Evolutionary conservation across 1,140 invertebrate species (phyloP).

Genomic region (Harpegnathos saltator): DNA sequence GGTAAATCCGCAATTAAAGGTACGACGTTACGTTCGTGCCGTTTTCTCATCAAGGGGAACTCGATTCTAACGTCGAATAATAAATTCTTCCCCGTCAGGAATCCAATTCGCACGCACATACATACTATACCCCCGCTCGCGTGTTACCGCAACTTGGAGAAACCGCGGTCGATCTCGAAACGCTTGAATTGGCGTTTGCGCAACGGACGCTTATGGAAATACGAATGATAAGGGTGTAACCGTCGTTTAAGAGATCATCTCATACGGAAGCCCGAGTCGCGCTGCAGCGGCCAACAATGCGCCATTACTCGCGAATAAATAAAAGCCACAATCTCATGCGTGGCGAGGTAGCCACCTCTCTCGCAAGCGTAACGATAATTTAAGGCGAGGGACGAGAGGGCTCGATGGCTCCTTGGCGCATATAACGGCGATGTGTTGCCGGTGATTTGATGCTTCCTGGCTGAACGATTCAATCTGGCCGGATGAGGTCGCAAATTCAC

Average conservation of each 20-base stretch:
- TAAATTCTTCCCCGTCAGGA: slow-evolving; percentile 7
- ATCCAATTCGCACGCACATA: not conserved
- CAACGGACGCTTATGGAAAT: not conserved
- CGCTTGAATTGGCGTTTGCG: not conserved
- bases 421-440: slow-evolving; percentile 23
- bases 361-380: slow-evolving; percentile 30
- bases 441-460: slow-evolving; percentile 59
- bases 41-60: too few relatives aligned
- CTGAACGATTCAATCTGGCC: slow-evolving; percentile 68
- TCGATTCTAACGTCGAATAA: not conserved
- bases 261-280: slow-evolving; percentile 22
- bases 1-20: too few relatives aligned
- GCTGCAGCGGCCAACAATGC: slow-evolving; percentile 21
- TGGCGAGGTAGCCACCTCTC: slow-evolving; percentile 2
- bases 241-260: slow-evolving; percentile 44
- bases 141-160: not conserved
- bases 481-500: slow-evolving; percentile 67
- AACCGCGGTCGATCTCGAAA: not conserved
- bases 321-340: slow-evolving; percentile 24
- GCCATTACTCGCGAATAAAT: slow-evolving; percentile 52
- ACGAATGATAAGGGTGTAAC: slow-evolving; percentile 15
- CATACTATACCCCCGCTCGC: not conserved
- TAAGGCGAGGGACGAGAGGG: slow-evolving; percentile 1
- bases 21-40: too few relatives aligned
- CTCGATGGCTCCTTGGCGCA: slow-evolving; percentile 21